A percentile compares a stretch with the other conserved stretches of the same genome.
Conservation (phyloP, 2,888 invertebrate species). For the Tenthredo livida region DNA sequence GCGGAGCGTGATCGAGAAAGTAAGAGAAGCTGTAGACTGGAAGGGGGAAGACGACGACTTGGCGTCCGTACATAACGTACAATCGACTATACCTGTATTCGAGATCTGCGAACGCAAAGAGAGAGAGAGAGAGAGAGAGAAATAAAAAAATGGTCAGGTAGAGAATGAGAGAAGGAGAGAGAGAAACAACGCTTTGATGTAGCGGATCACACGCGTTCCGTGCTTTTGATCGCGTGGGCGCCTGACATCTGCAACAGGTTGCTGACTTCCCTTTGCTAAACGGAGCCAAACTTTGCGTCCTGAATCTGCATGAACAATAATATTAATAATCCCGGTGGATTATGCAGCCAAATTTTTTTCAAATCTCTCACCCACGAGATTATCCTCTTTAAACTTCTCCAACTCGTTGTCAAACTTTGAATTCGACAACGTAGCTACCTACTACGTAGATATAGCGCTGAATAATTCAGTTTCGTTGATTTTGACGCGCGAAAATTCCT, state of each 20-base stretch:
- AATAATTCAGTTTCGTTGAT: constrained; percentile 33
- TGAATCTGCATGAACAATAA: not conserved
- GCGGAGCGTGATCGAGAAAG: constrained; percentile 41
- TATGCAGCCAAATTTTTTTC: not conserved
- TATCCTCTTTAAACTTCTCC: not conserved
- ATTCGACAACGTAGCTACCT: not conserved
- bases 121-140: constrained; percentile 57
- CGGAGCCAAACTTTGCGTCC: not conserved
- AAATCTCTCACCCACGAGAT: not conserved
- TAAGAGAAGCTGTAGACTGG: constrained; percentile 1
- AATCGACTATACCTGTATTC: constrained; percentile 8
- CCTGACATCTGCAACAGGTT: constrained; percentile 43
- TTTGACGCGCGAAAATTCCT: constrained; percentile 6
- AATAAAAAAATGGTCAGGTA: not conserved
- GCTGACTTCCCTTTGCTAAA: constrained; percentile 12
- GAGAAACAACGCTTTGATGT: constrained; percentile 55
- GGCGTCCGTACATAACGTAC: not conserved
- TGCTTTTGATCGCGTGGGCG: not conserved
- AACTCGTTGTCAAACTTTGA: constrained; percentile 4
- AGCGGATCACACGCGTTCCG: not conserved
- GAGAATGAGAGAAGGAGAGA: constrained; percentile 51
- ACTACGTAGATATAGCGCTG: not conserved
- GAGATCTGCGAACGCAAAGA: constrained; percentile 52
- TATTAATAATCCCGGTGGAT: not conserved
- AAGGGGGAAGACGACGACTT: not conserved